Percentiles rank a stretch among this genome's conserved stretches.
phyloP scores from a whole-genome alignment of 2,888 invertebrate genomes.

The Xylocampa areola region DNA sequence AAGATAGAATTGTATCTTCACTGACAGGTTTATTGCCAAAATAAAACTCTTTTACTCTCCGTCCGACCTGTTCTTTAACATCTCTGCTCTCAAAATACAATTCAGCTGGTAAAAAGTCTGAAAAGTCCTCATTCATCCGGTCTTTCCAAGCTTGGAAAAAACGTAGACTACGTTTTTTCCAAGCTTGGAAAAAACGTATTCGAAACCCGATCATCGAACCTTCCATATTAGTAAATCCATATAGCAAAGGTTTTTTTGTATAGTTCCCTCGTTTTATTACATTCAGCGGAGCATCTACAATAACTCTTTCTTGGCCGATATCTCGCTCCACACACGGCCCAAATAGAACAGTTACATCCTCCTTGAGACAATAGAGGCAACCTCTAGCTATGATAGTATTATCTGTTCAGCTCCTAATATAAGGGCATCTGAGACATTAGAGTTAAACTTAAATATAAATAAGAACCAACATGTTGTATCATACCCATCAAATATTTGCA shows the following conservation, averaged over 20 bases:
- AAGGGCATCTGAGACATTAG: too few relatives aligned
- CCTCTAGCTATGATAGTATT: too few relatives aligned
- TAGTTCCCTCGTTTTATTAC: slow-evolving; percentile 47
- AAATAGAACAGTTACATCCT: slow-evolving; percentile 51
- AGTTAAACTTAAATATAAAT: too few relatives aligned
- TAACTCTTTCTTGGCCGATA: slow-evolving; percentile 48
- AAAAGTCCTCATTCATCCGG: slow-evolving; percentile 65
- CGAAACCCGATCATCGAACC: slow-evolving; percentile 63
- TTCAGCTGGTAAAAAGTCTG: slow-evolving; percentile 66
- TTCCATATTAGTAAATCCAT: slow-evolving; percentile 69
- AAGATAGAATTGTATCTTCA: slow-evolving; percentile 52
- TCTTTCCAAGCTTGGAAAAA: slow-evolving; percentile 57
- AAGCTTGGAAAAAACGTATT: slow-evolving; percentile 49
- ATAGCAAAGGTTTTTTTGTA: slow-evolving; percentile 50
- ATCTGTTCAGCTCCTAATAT: too few relatives aligned
- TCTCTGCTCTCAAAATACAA: slow-evolving; percentile 60
- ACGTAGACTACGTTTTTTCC: slow-evolving; percentile 44
- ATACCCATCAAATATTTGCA: too few relatives aligned
- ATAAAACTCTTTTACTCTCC: slow-evolving; percentile 65
- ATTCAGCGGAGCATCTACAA: slow-evolving; percentile 48
- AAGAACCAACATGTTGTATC: too few relatives aligned
- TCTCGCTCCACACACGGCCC: slow-evolving; percentile 65
- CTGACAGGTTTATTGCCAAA: slow-evolving; percentile 63
- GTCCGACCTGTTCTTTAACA: slow-evolving; percentile 58
- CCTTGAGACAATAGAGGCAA: too few relatives aligned